phyloP scores from a whole-genome alignment of 2,113 vertebrate genomes.

The Hippocampus barbouri region DNA sequence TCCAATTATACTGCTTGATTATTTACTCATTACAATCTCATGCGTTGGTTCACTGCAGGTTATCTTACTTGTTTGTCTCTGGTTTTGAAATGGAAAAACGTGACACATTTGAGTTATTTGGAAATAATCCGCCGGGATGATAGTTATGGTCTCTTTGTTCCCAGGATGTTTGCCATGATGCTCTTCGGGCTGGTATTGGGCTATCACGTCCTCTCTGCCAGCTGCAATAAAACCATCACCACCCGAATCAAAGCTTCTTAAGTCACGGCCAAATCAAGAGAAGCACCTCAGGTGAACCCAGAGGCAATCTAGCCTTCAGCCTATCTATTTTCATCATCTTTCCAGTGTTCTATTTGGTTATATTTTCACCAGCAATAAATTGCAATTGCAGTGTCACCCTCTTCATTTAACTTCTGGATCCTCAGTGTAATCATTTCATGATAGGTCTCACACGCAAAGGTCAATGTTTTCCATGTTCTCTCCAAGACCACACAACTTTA shows the following conservation, averaged over 20 bases:
- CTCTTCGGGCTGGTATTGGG: slow-evolving; percentile 40
- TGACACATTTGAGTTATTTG: too few relatives aligned
- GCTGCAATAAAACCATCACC: slow-evolving; percentile 59
- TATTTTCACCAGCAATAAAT: slow-evolving; percentile 30
- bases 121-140: slow-evolving; percentile 31
- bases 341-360: slow-evolving; percentile 27
- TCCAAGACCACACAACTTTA: slow-evolving; percentile 26
- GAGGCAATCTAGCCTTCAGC: slow-evolving; percentile 47
- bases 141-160: slow-evolving; percentile 47
- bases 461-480: slow-evolving; percentile 40
- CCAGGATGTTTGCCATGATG: slow-evolving; percentile 46
- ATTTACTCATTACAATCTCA: too few relatives aligned
- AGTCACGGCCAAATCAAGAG: slow-evolving; percentile 52
- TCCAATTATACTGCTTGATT: neutral
- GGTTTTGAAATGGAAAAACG: too few relatives aligned
- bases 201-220: slow-evolving; percentile 47
- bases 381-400: slow-evolving; percentile 12
- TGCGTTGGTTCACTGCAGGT: too few relatives aligned
- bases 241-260: slow-evolving; percentile 47
- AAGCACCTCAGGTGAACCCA: slow-evolving; percentile 61
- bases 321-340: slow-evolving; percentile 39
- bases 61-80: too few relatives aligned
- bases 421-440: slow-evolving; percentile 19
- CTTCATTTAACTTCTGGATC: slow-evolving; percentile 24
- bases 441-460: slow-evolving; percentile 29